These are phyloP conservation scores for Acleris cristana DNA, from an alignment of 2,888 invertebrate species.

Conservation along the genomic window DNA sequence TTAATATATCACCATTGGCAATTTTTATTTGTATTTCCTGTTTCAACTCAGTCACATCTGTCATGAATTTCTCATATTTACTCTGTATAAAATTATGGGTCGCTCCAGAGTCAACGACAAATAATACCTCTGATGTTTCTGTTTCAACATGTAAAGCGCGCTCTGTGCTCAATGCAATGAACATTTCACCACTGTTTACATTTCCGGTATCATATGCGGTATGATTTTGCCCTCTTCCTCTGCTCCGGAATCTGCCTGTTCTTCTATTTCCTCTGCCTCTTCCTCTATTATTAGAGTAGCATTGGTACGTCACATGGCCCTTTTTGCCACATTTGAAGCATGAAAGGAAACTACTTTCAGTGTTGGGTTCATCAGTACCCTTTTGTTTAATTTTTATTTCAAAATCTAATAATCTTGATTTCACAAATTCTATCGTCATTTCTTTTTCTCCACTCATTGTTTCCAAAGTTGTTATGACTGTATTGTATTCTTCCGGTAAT, in stretches of 20 bases:
- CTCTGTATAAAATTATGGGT: conserved; percentile 17
- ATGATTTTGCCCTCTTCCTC: background rate
- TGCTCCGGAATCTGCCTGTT: background rate
- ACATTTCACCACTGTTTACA: background rate
- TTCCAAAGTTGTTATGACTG: background rate
- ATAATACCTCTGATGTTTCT: background rate
- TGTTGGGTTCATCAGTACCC: background rate
- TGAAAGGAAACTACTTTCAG: background rate
- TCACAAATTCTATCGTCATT: background rate
- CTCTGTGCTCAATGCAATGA: background rate
- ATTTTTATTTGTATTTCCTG: conserved; percentile 2
- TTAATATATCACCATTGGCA: conserved; percentile 9
- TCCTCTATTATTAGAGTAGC: background rate
- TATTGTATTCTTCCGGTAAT: background rate
- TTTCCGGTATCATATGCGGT: background rate
- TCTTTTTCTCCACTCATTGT: background rate
- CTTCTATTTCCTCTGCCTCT: background rate
- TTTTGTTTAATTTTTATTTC: background rate
- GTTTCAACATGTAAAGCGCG: background rate
- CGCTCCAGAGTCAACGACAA: conserved; percentile 14
- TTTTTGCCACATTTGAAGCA: conserved; percentile 1
- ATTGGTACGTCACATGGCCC: conserved; percentile 5
- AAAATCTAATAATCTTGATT: background rate
- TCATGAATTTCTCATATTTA: conserved; percentile 8
- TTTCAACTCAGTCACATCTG: background rate